Evolutionary conservation across 2,797 vertebrate genomes (phyloP), one percentile per base, ranked within the genome.

Genomic region (Ceyx erithaca): DNA sequence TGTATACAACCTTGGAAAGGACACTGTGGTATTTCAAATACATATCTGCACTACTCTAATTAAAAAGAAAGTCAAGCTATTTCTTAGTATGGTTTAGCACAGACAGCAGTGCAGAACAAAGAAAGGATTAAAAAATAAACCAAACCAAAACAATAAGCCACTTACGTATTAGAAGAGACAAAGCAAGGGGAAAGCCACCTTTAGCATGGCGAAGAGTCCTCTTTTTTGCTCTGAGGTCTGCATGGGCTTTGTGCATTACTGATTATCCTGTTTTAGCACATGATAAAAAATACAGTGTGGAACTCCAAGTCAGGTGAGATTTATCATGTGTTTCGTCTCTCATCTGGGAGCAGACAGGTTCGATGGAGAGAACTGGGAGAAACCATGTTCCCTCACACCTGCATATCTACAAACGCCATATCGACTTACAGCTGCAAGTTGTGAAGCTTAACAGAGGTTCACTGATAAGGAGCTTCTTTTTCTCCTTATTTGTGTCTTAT

Each of bases 41-140:
- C 37, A 37, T 80, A 41, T 75, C 43, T 80, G 46, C 17, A 80
- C 13, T 43, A n/a, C n/a, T 88, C 64, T 48, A 94, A 84, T 93
- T 96, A 92, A 94, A 94, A 91, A 84, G 68, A 92, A 90, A 94
- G 22, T 72, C 41, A 77, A 33, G 51, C 61, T 31, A 67, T 9
- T 46, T 85, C 62, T 84, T 86, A 25, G 14, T 35, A 12, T 46
- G 43, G 45, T 76, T 95, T 55, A 76, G 2, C 43, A 67, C 45
- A 84, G 18, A 75, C 49, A 76, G 40, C 23, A 78, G 33, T 63
- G 33, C 41, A 61, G 35, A 33, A 80, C 37, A 58, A 31, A 83
- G 46, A 18, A 43, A 95, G 8, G 21, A 91, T 75, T 69, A 6
- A 52, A 93, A 91, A 18, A 49, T 25, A 46, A 46, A 46, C 45